Evolutionary conservation across 2,797 vertebrate genomes (phyloP).

Genomic region (Centroberyx gerrardi): DNA sequence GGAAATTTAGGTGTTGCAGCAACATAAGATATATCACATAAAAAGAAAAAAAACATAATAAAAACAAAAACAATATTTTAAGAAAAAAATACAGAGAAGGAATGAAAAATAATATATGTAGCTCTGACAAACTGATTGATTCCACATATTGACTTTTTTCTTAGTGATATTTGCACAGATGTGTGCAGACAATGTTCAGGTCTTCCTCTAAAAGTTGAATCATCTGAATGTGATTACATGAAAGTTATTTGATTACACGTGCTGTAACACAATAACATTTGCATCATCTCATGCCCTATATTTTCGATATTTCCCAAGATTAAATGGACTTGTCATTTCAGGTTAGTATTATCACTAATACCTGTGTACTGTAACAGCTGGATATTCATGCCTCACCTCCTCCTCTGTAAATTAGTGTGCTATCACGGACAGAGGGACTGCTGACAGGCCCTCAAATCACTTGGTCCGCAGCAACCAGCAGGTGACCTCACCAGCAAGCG

Average conservation of each 20-base stretch:
- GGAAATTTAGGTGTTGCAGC: slow-evolving; percentile 30
- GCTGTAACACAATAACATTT: not conserved
- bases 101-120: not conserved
- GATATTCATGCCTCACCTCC: slow-evolving; percentile 20
- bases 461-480: slow-evolving; percentile 41
- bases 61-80: slow-evolving; percentile 5
- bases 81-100: not conserved
- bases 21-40: slow-evolving; percentile 36
- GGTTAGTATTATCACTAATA: slow-evolving; percentile 27
- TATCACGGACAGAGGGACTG: slow-evolving; percentile 26
- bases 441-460: slow-evolving; percentile 55
- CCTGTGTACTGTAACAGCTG: slow-evolving; percentile 15
- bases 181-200: not conserved
- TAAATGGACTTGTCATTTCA: slow-evolving; percentile 3
- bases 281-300: not conserved
- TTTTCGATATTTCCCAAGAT: not conserved
- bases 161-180: no score
- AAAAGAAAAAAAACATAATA: slow-evolving; percentile 26
- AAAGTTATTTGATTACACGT: slow-evolving; percentile 1
- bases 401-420: slow-evolving; percentile 28
- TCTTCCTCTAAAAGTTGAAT: not conserved
- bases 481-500: slow-evolving; percentile 51
- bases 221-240: not conserved
- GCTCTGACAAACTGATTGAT: not conserved
- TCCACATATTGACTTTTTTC: no score